These are phyloP conservation scores for Heliconius himera DNA, from an alignment of 1,140 invertebrate species.

Conservation along the genomic window DNA sequence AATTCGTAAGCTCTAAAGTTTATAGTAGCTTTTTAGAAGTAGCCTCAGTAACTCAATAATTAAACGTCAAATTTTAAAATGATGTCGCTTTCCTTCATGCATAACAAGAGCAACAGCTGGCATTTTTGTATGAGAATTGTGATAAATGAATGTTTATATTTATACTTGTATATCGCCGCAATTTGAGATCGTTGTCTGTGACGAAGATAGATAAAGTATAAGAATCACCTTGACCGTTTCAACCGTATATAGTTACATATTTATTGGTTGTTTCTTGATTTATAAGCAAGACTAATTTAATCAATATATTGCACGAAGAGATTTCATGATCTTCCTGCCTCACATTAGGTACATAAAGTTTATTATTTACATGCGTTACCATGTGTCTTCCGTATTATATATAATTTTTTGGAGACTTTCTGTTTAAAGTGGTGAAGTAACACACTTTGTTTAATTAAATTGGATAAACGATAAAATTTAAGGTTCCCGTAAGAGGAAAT, in stretches of 20 bases:
- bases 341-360: background rate
- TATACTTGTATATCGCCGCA: slow-evolving; percentile 2
- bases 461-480: too few relatives aligned
- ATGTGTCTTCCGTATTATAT: background rate
- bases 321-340: background rate
- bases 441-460: too few relatives aligned
- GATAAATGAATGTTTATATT: slow-evolving; percentile 13
- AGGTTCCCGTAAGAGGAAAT: background rate
- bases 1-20: background rate
- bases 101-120: slow-evolving; percentile 4
- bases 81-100: slow-evolving; percentile 2
- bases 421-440: too few relatives aligned
- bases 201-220: background rate
- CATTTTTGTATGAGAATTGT: slow-evolving; percentile 7
- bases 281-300: background rate
- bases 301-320: background rate
- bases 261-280: slow-evolving; percentile 5
- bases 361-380: background rate
- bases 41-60: background rate
- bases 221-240: slow-evolving; percentile 19
- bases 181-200: background rate
- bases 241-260: slow-evolving; percentile 11
- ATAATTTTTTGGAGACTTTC: background rate
- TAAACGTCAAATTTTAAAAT: slow-evolving; percentile 1
- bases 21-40: background rate